phyloP scores from a whole-genome alignment of 2,113 vertebrate species.

The Danio rerio region DNA sequence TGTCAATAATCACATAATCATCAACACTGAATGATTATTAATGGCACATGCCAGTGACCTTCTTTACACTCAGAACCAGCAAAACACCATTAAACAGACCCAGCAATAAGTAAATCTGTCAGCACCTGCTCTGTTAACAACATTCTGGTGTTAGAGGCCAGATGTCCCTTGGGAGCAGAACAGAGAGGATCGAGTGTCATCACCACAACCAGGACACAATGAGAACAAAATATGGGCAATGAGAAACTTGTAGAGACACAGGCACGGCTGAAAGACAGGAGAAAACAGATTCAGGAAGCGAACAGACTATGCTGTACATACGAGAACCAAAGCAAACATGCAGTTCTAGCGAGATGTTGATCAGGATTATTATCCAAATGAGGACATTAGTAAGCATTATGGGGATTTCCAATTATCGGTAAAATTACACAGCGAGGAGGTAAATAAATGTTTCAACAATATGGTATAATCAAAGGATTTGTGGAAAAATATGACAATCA shows the following conservation, averaged over 20 bases:
- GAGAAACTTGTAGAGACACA: conserved; percentile 29
- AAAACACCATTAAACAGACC: neutral
- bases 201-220: conserved; percentile 32
- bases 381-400: conserved; percentile 8
- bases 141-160: conserved; percentile 21
- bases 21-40: neutral
- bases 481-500: conserved; percentile 12
- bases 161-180: conserved; percentile 31
- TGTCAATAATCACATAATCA: conserved; percentile 18
- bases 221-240: conserved; percentile 45
- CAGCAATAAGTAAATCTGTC: neutral
- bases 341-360: neutral
- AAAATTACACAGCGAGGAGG: neutral
- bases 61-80: neutral
- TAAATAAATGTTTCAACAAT: conserved; percentile 25
- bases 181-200: conserved; percentile 42
- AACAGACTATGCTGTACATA: neutral
- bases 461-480: conserved; percentile 29
- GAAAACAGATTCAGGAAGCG: neutral
- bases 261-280: conserved; percentile 11
- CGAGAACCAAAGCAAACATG: conserved; percentile 12
- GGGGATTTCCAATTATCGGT: conserved; percentile 11
- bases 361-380: neutral
- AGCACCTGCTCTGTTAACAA: conserved; percentile 43
- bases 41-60: neutral